Base-by-base conservation (phyloP, 1,140 invertebrate genomes). In the Drosophila lini region DNA sequence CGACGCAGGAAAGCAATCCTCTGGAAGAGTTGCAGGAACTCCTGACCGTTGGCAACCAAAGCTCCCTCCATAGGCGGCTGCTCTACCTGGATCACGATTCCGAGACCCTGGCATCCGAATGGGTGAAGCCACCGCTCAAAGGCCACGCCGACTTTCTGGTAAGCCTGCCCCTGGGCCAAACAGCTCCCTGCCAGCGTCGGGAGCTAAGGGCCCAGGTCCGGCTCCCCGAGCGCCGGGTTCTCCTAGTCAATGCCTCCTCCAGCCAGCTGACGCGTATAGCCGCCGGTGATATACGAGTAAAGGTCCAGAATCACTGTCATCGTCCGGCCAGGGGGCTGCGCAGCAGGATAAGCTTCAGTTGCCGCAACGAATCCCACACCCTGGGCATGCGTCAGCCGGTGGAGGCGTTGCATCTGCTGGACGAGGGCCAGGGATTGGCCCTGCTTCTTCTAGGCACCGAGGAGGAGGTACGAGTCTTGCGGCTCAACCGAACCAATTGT, bases 391-490 rank as follows among this genome's bases (percentile, higher is more conserved):
- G 68, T 1, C 74, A 86, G n/a, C 79, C 68, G 9, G 70, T 92
- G 32, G 68, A 75, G 28, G 53, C 84, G 0, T 44, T 62, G 11
- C 52, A 77, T 4, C 19, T 69, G 5, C 16, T 69, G 3, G 61
- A 67, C 1, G 11, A 41, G 16, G 11, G 2, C 1, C 28, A 48
- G 0, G 47, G 45, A 8, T 53, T 61, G 28, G 42, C 77, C 0
- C 38, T 92, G 3, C 50, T 77, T 0, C 38, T 92, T 1, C 56
- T 89, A 3, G 50, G 78, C 69, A 80, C 79, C 19, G 32, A 58
- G 6, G 67, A 90, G n/a, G 91, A 92, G 28, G 80, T 92, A 13
- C 81, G 91, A 10, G 52, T 92, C 13, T 42, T 91, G 41, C 78
- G 60, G 19, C 31, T 91, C 0, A 47, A 74, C 25, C 32, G 60